phyloP scores from a whole-genome alignment of 2,113 vertebrate genomes.

The Mus pahari region DNA sequence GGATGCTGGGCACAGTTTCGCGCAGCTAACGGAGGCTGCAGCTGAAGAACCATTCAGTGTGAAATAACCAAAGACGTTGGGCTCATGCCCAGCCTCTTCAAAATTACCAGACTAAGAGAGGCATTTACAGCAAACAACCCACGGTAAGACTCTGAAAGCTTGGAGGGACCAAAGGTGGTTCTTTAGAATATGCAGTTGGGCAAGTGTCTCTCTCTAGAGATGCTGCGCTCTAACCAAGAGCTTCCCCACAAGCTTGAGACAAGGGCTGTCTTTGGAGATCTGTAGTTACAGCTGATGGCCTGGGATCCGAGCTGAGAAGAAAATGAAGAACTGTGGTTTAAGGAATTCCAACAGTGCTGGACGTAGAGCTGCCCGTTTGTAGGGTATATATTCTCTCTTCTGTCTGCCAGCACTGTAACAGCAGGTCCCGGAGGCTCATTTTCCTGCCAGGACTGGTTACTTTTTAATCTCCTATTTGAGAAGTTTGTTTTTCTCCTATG shows the following conservation, averaged over 20 bases:
- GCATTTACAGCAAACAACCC: background rate
- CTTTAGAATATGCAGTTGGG: background rate
- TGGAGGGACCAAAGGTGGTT: background rate
- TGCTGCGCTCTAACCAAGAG: background rate
- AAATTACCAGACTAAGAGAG: conserved; percentile 15
- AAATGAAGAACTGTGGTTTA: background rate
- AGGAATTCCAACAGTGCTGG: background rate
- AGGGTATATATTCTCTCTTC: background rate
- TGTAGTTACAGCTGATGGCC: background rate
- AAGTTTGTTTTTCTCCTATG: conserved; percentile 17
- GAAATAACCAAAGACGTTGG: background rate
- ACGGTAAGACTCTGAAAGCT: background rate
- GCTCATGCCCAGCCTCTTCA: background rate
- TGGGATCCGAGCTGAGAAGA: background rate
- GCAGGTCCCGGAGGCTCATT: background rate
- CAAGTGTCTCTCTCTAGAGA: background rate
- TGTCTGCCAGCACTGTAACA: background rate
- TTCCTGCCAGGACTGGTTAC: background rate
- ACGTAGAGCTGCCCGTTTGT: background rate
- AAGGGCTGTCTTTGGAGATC: background rate
- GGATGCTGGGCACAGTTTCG: background rate
- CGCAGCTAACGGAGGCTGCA: background rate
- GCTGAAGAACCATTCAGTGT: background rate
- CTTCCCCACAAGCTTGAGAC: background rate
- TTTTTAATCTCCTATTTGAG: conserved; percentile 17